Evolutionary conservation across 1,140 invertebrate genomes (phyloP).

Genomic region (Ctenoplectra terminalis): DNA sequence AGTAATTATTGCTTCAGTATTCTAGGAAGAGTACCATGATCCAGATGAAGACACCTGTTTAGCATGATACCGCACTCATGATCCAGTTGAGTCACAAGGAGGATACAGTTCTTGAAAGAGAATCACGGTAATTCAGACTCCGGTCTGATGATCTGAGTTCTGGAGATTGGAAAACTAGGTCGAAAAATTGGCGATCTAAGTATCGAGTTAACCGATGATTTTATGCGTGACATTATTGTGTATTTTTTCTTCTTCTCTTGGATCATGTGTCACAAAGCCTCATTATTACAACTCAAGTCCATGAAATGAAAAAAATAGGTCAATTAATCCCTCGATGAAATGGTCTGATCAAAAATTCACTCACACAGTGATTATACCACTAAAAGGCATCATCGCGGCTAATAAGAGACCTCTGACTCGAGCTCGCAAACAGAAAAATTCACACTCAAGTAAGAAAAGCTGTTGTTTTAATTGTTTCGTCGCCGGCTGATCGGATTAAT

Average conservation of each 20-base stretch:
- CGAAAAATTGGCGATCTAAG: background rate
- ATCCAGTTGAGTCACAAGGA: background rate
- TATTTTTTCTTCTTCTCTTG: background rate
- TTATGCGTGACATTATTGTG: background rate
- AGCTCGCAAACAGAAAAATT: too few species aligned
- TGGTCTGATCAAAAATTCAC: too few species aligned
- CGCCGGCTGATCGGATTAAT: conserved; percentile 17
- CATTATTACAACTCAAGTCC: too few species aligned
- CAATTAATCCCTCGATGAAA: too few species aligned
- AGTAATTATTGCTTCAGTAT: background rate
- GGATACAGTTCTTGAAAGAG: background rate
- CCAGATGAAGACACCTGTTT: background rate
- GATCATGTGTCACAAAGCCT: too few species aligned
- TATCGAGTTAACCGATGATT: background rate
- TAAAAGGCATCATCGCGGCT: too few species aligned
- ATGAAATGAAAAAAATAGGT: too few species aligned
- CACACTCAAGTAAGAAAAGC: background rate
- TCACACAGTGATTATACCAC: background rate
- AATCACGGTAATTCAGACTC: background rate
- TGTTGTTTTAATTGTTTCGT: conserved; percentile 12
- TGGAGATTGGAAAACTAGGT: background rate
- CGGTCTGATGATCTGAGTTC: background rate
- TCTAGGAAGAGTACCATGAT: background rate
- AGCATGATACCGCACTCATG: too few species aligned
- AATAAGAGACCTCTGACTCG: background rate